Evolutionary conservation across 2,888 invertebrate species (phyloP).

Genomic region (Chesias legatella): DNA sequence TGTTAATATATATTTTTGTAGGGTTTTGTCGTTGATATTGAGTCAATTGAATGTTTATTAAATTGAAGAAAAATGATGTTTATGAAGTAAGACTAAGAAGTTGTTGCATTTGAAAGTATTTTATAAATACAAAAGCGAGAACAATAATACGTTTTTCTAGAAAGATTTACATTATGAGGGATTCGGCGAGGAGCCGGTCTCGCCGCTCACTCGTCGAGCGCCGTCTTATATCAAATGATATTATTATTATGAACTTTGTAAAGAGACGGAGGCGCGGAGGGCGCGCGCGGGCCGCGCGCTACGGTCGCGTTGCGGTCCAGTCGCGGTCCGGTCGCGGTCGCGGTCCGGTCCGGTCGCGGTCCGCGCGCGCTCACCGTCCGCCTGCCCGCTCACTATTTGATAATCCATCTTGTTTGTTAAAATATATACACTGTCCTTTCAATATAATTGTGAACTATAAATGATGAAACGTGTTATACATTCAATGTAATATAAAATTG

Average conservation of each 20-base stretch:
- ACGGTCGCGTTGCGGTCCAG: no score
- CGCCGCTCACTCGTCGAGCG: constrained; percentile 54
- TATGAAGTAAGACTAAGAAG: constrained; percentile 77
- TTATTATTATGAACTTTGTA: constrained; percentile 42
- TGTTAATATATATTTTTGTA: constrained; percentile 79
- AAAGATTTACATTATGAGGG: constrained; percentile 74
- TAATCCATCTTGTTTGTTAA: constrained; percentile 73
- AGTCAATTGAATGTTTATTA: constrained; percentile 79
- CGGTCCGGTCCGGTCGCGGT: no score
- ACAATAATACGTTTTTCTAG: constrained; percentile 79
- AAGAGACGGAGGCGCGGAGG: neutral
- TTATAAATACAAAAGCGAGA: constrained; percentile 77
- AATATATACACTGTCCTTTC: constrained; percentile 51
- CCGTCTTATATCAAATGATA: constrained; percentile 74
- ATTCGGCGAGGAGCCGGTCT: constrained; percentile 59
- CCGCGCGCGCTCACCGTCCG: no score
- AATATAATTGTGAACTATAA: constrained; percentile 16
- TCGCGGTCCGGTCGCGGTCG: no score
- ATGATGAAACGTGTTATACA: constrained; percentile 26
- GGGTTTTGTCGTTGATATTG: constrained; percentile 78
- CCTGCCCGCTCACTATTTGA: constrained; percentile 38
- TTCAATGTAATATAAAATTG: constrained; percentile 36
- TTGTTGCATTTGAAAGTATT: constrained; percentile 81
- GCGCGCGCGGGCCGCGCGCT: constrained; percentile 1
- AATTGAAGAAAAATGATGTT: constrained; percentile 75